phyloP scores from a whole-genome alignment of 1,140 invertebrate genomes.

The Pantala flavescens region DNA sequence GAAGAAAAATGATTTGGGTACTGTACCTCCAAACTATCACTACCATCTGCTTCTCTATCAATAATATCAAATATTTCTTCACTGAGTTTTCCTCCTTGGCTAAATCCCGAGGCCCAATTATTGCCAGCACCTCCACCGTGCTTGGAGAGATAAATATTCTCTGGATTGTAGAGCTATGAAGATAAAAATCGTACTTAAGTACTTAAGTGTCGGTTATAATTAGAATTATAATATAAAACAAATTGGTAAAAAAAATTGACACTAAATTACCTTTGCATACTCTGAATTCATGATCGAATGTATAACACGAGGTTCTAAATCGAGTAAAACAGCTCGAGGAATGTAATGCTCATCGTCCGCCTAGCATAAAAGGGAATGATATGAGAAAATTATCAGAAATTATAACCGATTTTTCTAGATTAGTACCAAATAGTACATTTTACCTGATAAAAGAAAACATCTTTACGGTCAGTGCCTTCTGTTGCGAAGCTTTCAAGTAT shows the following conservation, averaged over 20 bases:
- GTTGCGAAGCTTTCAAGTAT: constrained; percentile 88
- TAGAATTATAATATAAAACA: constrained; percentile 17
- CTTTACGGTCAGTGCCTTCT: constrained; percentile 86
- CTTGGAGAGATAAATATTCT: constrained; percentile 96
- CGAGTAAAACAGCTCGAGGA: constrained; percentile 87
- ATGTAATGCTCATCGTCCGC: constrained; percentile 99
- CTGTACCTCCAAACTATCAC: constrained; percentile 85
- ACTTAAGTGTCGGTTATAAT: too few relatives aligned
- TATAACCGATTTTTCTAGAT: background rate
- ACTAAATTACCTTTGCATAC: constrained; percentile 68
- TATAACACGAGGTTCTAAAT: constrained; percentile 96
- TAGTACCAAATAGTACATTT: constrained; percentile 12
- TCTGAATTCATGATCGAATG: constrained; percentile 91
- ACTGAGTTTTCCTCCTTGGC: constrained; percentile 83
- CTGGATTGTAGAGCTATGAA: constrained; percentile 83
- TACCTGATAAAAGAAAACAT: constrained; percentile 98
- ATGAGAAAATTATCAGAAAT: background rate
- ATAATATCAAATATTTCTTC: constrained; percentile 99
- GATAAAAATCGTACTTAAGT: constrained; percentile 11
- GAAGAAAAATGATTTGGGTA: too few relatives aligned
- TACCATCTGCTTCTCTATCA: constrained; percentile 95
- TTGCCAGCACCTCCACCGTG: constrained; percentile 98
- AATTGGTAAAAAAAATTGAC: background rate
- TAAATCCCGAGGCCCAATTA: constrained; percentile 96
- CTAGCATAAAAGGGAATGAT: constrained; percentile 28